Percentiles rank a stretch among this genome's conserved stretches.
phyloP scores from a whole-genome alignment of 2,113 vertebrate genomes.

The Orycteropus afer region DNA sequence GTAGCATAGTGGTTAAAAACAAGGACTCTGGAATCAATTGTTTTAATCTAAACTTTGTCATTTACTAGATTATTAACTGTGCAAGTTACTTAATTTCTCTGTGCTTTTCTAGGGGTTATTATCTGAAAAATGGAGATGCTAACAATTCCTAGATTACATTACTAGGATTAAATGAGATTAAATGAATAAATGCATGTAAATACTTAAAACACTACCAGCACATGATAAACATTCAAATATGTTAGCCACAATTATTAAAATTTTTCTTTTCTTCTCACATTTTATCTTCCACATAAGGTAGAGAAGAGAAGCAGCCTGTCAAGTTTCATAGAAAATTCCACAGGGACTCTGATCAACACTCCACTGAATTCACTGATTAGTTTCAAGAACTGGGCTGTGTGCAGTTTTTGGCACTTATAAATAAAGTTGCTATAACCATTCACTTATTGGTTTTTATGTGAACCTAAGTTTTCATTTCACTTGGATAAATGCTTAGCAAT shows the following conservation, averaged over 20 bases:
- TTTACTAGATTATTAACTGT: background rate
- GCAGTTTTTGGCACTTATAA: background rate
- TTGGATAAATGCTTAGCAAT: background rate
- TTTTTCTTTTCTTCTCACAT: background rate
- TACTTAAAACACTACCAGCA: background rate
- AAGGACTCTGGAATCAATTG: background rate
- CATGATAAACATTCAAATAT: background rate
- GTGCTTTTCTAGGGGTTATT: background rate
- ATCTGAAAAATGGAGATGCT: background rate
- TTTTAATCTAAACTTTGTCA: background rate
- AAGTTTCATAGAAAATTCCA: background rate
- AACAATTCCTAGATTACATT: background rate
- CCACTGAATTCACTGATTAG: background rate
- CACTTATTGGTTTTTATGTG: background rate
- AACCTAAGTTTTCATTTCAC: background rate
- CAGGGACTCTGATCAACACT: background rate
- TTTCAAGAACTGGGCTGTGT: background rate
- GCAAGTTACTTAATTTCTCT: background rate
- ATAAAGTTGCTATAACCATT: background rate
- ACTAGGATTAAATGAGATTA: background rate
- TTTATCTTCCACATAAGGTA: background rate
- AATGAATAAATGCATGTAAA: slow-evolving; percentile 1
- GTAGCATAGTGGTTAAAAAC: background rate
- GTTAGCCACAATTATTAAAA: background rate
- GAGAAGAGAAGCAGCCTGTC: slow-evolving; percentile 29